Evolutionary conservation across 1,140 invertebrate species (phyloP).

Genomic region (Caenorhabditis latens): DNA sequence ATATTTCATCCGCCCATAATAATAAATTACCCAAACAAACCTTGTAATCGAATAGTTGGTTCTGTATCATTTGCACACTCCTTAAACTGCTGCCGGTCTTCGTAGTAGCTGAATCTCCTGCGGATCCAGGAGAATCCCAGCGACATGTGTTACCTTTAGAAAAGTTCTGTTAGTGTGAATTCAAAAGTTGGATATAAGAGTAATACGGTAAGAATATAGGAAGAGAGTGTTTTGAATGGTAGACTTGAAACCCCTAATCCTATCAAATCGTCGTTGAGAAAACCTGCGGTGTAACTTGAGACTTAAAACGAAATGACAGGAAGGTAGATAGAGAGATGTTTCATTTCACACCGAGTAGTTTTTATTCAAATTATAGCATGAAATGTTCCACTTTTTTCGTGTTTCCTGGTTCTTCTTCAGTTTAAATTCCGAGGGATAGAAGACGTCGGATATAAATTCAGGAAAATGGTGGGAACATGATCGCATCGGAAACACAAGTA

Average conservation of each 20-base stretch:
- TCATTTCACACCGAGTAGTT: neutral
- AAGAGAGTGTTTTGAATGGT: neutral
- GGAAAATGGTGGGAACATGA: slow-evolving; percentile 46
- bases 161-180: neutral
- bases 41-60: slow-evolving; percentile 33
- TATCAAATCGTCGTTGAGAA: neutral
- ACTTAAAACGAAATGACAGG: neutral
- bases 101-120: slow-evolving; percentile 53
- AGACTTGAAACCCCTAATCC: neutral
- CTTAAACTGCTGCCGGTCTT: neutral
- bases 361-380: slow-evolving; percentile 43
- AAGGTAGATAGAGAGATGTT: neutral
- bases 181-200: neutral
- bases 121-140: slow-evolving; percentile 40
- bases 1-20: too few species aligned
- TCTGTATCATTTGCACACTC: slow-evolving; percentile 38
- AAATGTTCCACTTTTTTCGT: slow-evolving; percentile 50
- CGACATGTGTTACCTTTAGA: slow-evolving; percentile 3
- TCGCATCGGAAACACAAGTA: slow-evolving; percentile 48
- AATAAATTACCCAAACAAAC: neutral
- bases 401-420: slow-evolving; percentile 24
- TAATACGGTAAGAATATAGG: neutral
- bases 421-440: neutral
- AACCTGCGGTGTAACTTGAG: neutral
- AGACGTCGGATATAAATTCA: neutral